Evolutionary conservation across 2,797 vertebrate genomes (phyloP).

Genomic region (Anguilla obscura): DNA sequence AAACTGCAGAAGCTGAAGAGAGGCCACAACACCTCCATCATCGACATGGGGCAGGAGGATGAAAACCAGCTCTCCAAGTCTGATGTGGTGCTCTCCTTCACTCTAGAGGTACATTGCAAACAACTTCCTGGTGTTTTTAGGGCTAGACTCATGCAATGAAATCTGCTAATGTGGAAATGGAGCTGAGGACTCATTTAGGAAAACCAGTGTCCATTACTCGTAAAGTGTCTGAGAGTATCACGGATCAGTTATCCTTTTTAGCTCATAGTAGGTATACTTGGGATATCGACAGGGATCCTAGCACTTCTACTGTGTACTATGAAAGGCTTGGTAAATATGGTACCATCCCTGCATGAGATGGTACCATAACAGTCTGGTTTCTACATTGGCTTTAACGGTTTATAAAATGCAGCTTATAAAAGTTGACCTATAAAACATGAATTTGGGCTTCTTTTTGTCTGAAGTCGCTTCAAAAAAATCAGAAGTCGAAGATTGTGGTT

Average conservation of each 20-base stretch:
- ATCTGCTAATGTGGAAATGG: too few relatives aligned
- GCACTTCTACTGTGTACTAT: not conserved
- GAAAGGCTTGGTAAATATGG: not conserved
- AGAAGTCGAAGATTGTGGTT: too few relatives aligned
- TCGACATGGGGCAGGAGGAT: conserved; percentile 98
- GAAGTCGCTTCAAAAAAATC: too few relatives aligned
- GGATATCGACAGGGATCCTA: not conserved
- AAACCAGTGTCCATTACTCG: not conserved
- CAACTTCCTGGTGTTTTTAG: not conserved
- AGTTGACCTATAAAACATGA: too few relatives aligned
- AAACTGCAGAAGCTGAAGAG: conserved; percentile 97
- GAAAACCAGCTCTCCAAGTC: conserved; percentile 98
- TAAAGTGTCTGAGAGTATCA: not conserved
- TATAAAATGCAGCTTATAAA: too few relatives aligned
- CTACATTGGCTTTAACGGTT: not conserved
- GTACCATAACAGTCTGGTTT: not conserved
- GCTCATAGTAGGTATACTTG: not conserved
- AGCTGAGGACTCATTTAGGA: too few relatives aligned
- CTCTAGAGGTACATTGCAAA: conserved; percentile 82
- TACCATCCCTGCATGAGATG: not conserved
- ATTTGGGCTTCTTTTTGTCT: too few relatives aligned
- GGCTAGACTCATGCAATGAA: not conserved
- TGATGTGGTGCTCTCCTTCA: conserved; percentile 93
- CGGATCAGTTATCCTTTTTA: not conserved
- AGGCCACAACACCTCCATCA: conserved; percentile 96